Base-by-base conservation (phyloP, 1,140 invertebrate species). In the Bursaphelenchus mucronatus region DNA sequence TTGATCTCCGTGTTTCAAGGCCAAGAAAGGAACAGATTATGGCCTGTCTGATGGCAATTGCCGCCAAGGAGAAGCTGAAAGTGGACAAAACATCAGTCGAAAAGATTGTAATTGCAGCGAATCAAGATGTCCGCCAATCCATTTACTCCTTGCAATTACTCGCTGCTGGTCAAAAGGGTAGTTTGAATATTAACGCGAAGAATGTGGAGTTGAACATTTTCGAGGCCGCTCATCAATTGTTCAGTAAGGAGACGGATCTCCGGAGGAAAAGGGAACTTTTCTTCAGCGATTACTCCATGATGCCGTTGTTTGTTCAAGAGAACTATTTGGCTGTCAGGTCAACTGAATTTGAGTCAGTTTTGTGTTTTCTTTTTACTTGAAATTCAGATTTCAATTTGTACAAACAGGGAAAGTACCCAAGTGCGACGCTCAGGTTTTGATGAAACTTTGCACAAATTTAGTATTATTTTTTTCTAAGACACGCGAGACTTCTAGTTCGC, bases 251-350 rank as follows among this genome's bases (percentile, higher is more conserved):
- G 89, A 92, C 61, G 89, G 92, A 70, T 88, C 44, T 86, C 7
- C 75, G 75, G 54, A 79, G 97, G 74, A 95, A 93, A 83, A 88
- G 87, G 52, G 89, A 90, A 78, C 82, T 98, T 47, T 99, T 97
- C 83, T 99, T 98, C 83, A 88, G 92, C 70, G 96, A 99, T 84
- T 99, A 99, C 83, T 92, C 87, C 76, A 86, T 98, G 64, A 88
- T 88, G 5, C 90, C 94, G 8, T 84, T 99, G 17, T 98, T 99
- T 84, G 91, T 98, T 0, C 92, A 97, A 80, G 94, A 99, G 82
- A 98, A 98, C 84, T 99, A 98, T 84, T 83, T 91, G 0, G 86
- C 73, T 63, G 75, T 81, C 53, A 64, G 69, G 17, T 43, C 46
- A 43, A 39, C 54, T 46, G 61, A 55, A 45, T 64, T 57, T 62